Evolutionary conservation across 2,888 invertebrate genomes (phyloP).

Genomic region (Furcula furcula): DNA sequence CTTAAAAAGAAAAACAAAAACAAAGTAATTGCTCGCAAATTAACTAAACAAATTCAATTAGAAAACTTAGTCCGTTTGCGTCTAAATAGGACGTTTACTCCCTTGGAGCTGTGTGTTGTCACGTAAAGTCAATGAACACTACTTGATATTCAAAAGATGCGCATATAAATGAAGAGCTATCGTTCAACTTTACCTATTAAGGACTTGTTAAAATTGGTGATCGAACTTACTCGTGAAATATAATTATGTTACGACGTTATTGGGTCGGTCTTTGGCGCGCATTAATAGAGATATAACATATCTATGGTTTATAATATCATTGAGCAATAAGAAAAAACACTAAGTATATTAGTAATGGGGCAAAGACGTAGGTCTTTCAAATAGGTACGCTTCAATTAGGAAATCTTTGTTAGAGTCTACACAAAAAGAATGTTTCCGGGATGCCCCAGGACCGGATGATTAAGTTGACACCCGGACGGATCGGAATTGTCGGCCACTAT

Average conservation of each 20-base stretch:
- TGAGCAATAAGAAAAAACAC: no score
- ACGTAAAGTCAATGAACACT: conserved; percentile 21
- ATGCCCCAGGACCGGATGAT: conserved; percentile 31
- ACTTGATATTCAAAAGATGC: conserved; percentile 43
- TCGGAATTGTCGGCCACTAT: background rate
- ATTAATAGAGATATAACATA: no score
- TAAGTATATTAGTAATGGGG: no score
- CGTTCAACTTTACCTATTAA: conserved; percentile 26
- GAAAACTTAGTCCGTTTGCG: background rate
- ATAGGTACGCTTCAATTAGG: conserved; percentile 35
- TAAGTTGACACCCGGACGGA: conserved; percentile 12
- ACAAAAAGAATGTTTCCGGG: conserved; percentile 25
- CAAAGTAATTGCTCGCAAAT: background rate
- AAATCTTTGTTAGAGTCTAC: conserved; percentile 31
- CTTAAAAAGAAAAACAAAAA: background rate
- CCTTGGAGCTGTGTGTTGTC: conserved; percentile 11
- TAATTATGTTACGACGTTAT: no score
- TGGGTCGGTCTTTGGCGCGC: no score
- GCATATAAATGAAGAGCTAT: conserved; percentile 36
- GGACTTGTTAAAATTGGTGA: conserved; percentile 10
- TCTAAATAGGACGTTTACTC: background rate
- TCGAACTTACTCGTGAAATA: no score
- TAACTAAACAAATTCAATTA: background rate
- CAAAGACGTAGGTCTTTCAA: no score
- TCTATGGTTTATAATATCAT: no score